Base-by-base conservation (phyloP, 2,113 vertebrate species). In the Tautogolabrus adspersus region DNA sequence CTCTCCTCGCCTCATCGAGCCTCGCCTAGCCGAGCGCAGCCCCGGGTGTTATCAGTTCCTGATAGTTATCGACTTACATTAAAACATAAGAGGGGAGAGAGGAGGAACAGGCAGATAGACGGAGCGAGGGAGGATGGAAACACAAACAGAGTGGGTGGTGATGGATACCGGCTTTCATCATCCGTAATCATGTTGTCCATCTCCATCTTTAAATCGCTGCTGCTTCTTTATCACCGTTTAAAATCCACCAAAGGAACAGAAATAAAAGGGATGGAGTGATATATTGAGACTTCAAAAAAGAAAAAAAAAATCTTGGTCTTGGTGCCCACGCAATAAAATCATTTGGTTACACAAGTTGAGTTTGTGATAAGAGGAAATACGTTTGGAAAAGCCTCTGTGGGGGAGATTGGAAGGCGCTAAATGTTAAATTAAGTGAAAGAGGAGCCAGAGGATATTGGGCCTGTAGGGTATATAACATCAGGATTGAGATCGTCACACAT, bases 1-100 rank as follows among this genome's bases (percentile, higher is more conserved):
- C 61, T 81, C 75, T 19, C 26, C 63, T 72, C 55, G 79, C 85
- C 80, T 90, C 85, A 75, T 82, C 70, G 67, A 83, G 83, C 79
- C 57, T 70, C 23, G 22, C 68, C 64, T 54, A 75, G 82, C 79
- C 61, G 49, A 83, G 81, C 26, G 60, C 56, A 77, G 84, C 86
- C 72, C 55, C 6, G 75, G 67, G 83, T 85, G 81, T 86, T 91
- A 90, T 91, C 90, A 79, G 74, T 30, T 64, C 63, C 85, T 85
- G 91, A 92, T 93, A 77, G 78, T 87, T 88, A 92, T 91, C 89
- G 77, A 89, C 90, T 88, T 85, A 72, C 88, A 88, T 92, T 92
- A 90, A 89, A 89, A 92, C 89, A 91, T 81, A 79, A 83, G 85
- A 77, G 84, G 76, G 49, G 55, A 22, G 77, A 34, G 77, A 64